Percentiles rank a stretch among this genome's conserved stretches.
phyloP scores from a whole-genome alignment of 2,888 invertebrate genomes.

The Lasioglossum leucozonium region DNA sequence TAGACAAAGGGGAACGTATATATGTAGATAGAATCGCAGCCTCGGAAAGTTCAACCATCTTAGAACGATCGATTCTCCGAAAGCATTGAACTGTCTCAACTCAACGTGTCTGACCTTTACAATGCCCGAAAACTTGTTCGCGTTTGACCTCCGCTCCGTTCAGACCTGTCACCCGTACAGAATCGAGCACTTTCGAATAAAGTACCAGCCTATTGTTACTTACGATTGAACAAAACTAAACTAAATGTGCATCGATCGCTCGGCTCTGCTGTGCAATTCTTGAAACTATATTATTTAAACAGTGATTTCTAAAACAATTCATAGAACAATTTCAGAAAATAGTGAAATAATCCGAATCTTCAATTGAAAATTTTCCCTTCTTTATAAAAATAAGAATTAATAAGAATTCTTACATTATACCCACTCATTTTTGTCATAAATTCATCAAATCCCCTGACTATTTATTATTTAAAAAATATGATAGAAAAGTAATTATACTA shows the following conservation, averaged over 20 bases:
- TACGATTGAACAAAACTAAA: neutral
- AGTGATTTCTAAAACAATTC: neutral
- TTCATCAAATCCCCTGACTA: no score
- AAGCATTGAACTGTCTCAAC: neutral
- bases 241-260: neutral
- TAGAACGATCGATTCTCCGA: neutral
- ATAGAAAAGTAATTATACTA: neutral
- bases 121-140: neutral
- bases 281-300: neutral
- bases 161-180: neutral
- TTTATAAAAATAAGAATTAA: no score
- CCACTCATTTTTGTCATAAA: no score
- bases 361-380: no score
- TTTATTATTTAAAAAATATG: neutral
- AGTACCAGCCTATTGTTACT: neutral
- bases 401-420: no score
- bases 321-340: neutral
- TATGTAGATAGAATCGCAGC: neutral
- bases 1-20: neutral
- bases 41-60: neutral
- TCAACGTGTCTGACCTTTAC: neutral
- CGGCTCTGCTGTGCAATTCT: neutral
- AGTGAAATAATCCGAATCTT: neutral
- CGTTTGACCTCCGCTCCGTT: neutral
- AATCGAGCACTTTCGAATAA: neutral